These are phyloP conservation scores for Clostera curtula DNA, from an alignment of 2,888 invertebrate genomes.

Conservation along the genomic window DNA sequence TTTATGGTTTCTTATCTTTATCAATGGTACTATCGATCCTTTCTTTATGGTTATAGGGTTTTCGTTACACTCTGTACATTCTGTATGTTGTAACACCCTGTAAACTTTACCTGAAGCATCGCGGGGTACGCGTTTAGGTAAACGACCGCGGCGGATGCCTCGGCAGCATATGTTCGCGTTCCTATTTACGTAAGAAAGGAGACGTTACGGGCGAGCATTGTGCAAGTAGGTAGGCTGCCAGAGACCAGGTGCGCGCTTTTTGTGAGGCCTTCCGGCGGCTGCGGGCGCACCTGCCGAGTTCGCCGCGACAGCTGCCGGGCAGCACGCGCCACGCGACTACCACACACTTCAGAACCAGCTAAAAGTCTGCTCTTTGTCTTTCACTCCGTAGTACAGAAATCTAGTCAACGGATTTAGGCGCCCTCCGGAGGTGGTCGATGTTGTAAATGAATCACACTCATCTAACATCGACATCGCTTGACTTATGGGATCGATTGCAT, in stretches of 20 bases:
- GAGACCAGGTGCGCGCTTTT: slow-evolving; percentile 69
- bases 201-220: slow-evolving; percentile 44
- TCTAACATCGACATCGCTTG: no score
- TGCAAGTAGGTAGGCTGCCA: slow-evolving; percentile 51
- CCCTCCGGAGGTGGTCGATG: no score
- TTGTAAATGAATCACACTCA: no score
- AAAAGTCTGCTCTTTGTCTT: no score
- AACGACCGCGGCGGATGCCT: slow-evolving; percentile 17
- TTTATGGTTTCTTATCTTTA: no score
- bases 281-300: slow-evolving; percentile 61
- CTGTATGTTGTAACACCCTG: no score
- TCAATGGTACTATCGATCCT: no score
- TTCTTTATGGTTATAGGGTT: no score
- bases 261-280: slow-evolving; percentile 70
- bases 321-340: slow-evolving; percentile 18
- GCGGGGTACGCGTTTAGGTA: slow-evolving; percentile 4
- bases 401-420: no score
- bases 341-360: slow-evolving; percentile 8
- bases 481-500: no score
- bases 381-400: no score
- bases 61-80: no score
- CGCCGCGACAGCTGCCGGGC: slow-evolving; percentile 52
- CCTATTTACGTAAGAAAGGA: slow-evolving; percentile 37
- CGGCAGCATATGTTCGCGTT: slow-evolving; percentile 46
- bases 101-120: slow-evolving; percentile 17